Base-by-base conservation (phyloP, 2,113 vertebrate species). In the Callorhinus ursinus region DNA sequence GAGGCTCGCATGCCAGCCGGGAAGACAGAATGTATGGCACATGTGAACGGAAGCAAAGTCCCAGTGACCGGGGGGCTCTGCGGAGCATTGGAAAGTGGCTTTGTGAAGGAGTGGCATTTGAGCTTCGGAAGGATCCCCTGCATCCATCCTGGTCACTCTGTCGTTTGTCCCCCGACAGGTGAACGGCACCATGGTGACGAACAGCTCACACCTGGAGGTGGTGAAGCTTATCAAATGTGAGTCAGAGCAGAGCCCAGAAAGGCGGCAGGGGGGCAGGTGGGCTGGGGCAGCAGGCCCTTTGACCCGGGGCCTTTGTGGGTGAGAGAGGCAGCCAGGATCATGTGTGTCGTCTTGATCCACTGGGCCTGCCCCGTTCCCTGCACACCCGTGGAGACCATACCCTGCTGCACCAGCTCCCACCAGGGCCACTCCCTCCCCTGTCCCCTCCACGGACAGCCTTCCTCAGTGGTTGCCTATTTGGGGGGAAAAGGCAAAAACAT, bases 191-290 rank as follows among this genome's bases (percentile, higher is more conserved):
- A 98, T 99, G 98, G 99, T 99, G 96, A 99, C 99, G 85, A 99
- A 99, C 97, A 99, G 99, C 98, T 99, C 99, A 9, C 99, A 99
- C 95, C 99, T 99, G 92, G 99, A 99, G 95, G 99, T 99, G 88
- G 99, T 99, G 65, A 99, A 99, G 98, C 99, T 99, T 93, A 99
- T 99, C 98, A 99, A 99, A 98, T 99, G 99, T 99, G 98, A 99
- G 99, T 99, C 57, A 81, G 5, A 49, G 65, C 24, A 9, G 71
- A 46, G 15, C 36, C 19, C 26, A 24, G 81, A 59, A 74, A 61
- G 12, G 22, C 31, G 46, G 46, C 5, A 8, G 18, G 42, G 84
- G 33, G 63, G 31, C 74, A 71, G n/a, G 19, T 71, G 49, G 82
- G 42, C 10, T 67, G 13, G 33, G 31, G 36, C 18, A 31, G 12